Evolutionary conservation across 2,797 vertebrate species (phyloP).

Genomic region (Lates japonicus): DNA sequence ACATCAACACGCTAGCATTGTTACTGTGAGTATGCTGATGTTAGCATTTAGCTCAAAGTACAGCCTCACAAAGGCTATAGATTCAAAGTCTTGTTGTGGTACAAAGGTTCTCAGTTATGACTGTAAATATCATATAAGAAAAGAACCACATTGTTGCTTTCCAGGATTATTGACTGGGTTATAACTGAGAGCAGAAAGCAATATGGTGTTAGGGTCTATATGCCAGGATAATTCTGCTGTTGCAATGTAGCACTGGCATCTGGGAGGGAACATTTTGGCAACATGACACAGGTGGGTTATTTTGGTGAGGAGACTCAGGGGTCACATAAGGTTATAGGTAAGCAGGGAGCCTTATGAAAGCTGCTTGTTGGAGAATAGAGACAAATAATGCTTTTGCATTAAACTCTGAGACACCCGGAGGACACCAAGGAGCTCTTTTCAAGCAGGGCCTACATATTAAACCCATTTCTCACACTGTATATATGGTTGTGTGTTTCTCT

Average conservation of each 20-base stretch:
- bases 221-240: constrained; percentile 9
- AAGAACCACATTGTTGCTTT: neutral
- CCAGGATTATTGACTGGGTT: neutral
- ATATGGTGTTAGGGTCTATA: neutral
- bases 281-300: constrained; percentile 19
- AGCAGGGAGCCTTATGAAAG: neutral
- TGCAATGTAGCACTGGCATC: constrained; percentile 1
- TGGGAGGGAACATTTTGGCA: constrained; percentile 17
- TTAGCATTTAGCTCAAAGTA: no score
- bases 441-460: neutral
- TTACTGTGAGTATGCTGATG: neutral
- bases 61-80: neutral
- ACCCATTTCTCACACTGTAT: neutral
- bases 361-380: neutral
- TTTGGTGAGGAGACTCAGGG: constrained; percentile 6
- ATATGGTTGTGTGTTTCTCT: neutral
- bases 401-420: neutral
- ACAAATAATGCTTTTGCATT: neutral
- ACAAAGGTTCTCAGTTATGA: neutral
- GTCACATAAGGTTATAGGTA: constrained; percentile 27
- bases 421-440: neutral
- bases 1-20: neutral
- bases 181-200: neutral
- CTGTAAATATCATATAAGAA: neutral
- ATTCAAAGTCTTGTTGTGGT: neutral